Evolutionary conservation across 2,797 vertebrate genomes (phyloP).

Genomic region (Mormyrops attenuatus): DNA sequence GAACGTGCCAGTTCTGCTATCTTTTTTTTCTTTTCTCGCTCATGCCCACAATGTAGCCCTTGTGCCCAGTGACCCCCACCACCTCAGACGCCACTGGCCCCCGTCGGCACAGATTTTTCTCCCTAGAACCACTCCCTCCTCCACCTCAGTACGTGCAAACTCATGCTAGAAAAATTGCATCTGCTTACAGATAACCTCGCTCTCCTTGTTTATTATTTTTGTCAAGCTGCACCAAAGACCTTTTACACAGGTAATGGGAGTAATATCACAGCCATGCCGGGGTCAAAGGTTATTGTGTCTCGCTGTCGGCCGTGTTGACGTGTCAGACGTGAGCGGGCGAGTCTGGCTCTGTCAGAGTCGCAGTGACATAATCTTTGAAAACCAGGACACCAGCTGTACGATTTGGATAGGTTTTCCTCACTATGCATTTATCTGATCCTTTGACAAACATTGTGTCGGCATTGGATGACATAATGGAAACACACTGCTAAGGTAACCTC

Average conservation of each 20-base stretch:
- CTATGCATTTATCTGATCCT: background rate
- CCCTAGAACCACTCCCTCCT: background rate
- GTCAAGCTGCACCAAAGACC: background rate
- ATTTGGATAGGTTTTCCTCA: background rate
- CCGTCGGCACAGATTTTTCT: background rate
- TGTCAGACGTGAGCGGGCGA: background rate
- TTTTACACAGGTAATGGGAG: background rate
- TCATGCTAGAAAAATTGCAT: background rate
- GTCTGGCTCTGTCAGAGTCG: background rate
- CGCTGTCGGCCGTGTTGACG: background rate
- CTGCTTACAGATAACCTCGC: background rate
- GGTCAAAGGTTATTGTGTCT: background rate
- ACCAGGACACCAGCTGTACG: background rate
- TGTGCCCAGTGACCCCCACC: conserved; percentile 51
- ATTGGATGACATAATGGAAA: background rate
- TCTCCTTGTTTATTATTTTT: background rate
- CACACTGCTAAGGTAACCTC: background rate
- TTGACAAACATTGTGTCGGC: background rate
- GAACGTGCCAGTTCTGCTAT: conserved; percentile 16
- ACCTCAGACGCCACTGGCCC: background rate
- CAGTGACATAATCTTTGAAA: background rate
- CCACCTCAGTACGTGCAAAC: background rate
- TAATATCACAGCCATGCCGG: background rate
- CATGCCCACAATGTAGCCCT: conserved; percentile 62
- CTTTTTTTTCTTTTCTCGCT: conserved; percentile 56